Evolutionary conservation across 2,888 invertebrate genomes (phyloP), one percentile per base, ranked within the genome.

Genomic region (Vannuccia rotundouncinata): DNA sequence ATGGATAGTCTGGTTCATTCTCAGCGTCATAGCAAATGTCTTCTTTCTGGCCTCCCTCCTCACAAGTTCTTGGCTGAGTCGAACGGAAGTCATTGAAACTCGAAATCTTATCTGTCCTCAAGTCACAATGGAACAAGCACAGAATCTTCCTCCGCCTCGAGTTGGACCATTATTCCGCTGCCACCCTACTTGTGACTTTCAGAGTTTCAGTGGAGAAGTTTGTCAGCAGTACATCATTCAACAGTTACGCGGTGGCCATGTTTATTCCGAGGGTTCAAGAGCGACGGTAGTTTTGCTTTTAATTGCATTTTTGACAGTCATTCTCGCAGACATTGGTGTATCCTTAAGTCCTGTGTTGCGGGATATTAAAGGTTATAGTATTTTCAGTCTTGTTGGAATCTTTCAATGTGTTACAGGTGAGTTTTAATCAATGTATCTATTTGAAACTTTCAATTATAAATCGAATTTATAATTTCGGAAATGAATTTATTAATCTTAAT

Each of bases 331-430:
- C 17, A 45, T 45, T 45, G 45, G 45, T 13, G 45, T 17, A 13
- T 45, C 45, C 45, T 13, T 45, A 45, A 45, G 45, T 45, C 45
- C 45, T 13, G 17, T 45, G 17, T 45, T 45, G 5, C 45, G 76
- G 76, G 76, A 76, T 28, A 2, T 76, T 27, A 28, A 28, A 5
- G 76, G 29, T 17, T 28, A 28, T 5, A 76, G 76, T 28, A 76
- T 29, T 28, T 76, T 76, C 76, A 28, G 28, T 10, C 10, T 76
- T 10, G 29, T 29, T 2, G 76, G 76, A 5, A 76, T 76, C 10
- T 10, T 76, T 10, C 76, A 76, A 29, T 76, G 76, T 29, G 28
- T 76, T 76, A 13, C 76, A 25, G 29, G 76, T 76, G 29, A 76
- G 76, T n/a, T n/a, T n/a, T n/a, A n/a, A n/a, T n/a, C n/a, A n/a